Evolutionary conservation across 2,888 invertebrate species (phyloP), one percentile per base, ranked within the genome.

Genomic region (Crossocerus cetratus): DNA sequence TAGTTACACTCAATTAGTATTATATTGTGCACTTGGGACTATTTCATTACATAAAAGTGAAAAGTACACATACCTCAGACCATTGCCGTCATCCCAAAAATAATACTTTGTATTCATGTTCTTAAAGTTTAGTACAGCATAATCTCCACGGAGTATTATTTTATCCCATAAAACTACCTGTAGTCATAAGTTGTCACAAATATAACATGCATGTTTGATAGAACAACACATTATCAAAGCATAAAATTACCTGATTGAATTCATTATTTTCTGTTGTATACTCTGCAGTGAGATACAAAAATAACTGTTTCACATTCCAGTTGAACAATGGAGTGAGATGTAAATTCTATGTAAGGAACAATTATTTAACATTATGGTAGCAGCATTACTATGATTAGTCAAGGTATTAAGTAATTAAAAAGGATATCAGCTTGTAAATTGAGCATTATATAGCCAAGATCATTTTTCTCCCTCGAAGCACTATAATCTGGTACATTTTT

Each of bases 31-130:
- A 2, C 8, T 5, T 32, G 32, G 8, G 5, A 32, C 11, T 5
- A 5, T 32, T 32, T 3, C 32, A 32, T 32, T 32, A 32, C 11
- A 32, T 4, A 8, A 32, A 11, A 3, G 5, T 5, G 8, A 32
- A n/a, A n/a, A 32, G 32, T 11, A 32, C 60, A 76, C 93, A 93
- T 92, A 97, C 96, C 94, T 96, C 62, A 99, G 93, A 83, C 99
- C 98, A 91, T 97, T 97, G 73, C 99, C 99, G 92, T 99, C 99
- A 93, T 99, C 99, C 97, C 98, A 98, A 92, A 99, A 99, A 89
- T 99, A 99, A 91, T 99, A 99, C 89, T 99, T 99, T 1, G 98
- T 97, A 90, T 98, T 97, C 93, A 97, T 95, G 87, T 97, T 97
- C 89, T 97, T 96, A 88, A 97, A 97, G 89, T 98, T 96, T 72